Evolutionary conservation across 2,888 invertebrate genomes (phyloP).

Genomic region (Cybosia mesomella): DNA sequence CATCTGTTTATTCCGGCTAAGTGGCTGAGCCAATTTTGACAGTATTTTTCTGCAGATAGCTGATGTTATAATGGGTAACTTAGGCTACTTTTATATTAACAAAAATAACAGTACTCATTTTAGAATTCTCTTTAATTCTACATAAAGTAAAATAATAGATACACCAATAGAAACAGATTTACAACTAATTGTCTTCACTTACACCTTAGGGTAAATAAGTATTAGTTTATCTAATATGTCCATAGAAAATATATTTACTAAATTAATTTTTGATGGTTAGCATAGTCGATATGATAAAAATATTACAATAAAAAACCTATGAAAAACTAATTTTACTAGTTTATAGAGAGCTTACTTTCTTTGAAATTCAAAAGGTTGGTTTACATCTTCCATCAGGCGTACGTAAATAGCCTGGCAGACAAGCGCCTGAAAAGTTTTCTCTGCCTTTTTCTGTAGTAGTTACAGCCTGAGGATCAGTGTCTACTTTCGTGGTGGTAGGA

Average conservation of each 20-base stretch:
- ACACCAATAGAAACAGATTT: not conserved
- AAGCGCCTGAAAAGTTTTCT: slow-evolving; percentile 69
- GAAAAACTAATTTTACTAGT: not conserved
- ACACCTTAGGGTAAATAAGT: not conserved
- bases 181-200: not conserved
- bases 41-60: no score
- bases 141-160: not conserved
- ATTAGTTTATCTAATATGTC: not conserved
- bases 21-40: no score
- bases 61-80: no score
- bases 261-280: not conserved
- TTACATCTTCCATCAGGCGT: slow-evolving; percentile 76
- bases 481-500: slow-evolving; percentile 14
- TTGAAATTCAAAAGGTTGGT: slow-evolving; percentile 52
- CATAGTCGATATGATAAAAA: not conserved
- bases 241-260: not conserved
- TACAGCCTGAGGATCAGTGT: slow-evolving; percentile 19
- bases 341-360: not conserved
- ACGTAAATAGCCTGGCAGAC: slow-evolving; percentile 66
- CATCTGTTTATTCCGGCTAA: no score
- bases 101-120: not conserved
- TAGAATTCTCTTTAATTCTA: not conserved
- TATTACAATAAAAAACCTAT: not conserved
- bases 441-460: slow-evolving; percentile 62
- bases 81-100: no score